These are phyloP conservation scores for Gallinago jamesoni DNA, from an alignment of 2,113 vertebrate species.

Conservation along the genomic window DNA sequence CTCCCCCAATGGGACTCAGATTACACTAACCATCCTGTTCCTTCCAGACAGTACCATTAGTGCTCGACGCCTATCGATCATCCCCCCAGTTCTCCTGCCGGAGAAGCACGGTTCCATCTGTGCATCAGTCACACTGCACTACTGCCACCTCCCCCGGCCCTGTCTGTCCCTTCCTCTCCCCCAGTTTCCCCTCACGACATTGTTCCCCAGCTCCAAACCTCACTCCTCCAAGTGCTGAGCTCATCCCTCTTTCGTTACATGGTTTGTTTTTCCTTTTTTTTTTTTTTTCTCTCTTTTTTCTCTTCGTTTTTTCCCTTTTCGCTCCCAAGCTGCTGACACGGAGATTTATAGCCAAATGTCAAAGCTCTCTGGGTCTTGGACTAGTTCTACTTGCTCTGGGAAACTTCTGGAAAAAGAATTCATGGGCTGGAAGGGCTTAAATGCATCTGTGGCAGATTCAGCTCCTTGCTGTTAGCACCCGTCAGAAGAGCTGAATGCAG, in stretches of 20 bases:
- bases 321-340: neutral
- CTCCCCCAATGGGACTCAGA: neutral
- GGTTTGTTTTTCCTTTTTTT: neutral
- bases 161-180: neutral
- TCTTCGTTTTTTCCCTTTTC: neutral
- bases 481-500: neutral
- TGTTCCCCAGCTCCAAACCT: neutral
- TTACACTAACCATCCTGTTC: neutral
- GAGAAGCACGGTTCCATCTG: rapidly evolving
- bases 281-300: neutral
- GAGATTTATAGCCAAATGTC: slow-evolving; percentile 38
- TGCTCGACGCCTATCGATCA: neutral
- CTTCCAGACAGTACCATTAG: neutral
- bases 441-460: slow-evolving; percentile 3
- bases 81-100: rapidly evolving
- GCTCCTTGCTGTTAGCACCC: slow-evolving; percentile 47
- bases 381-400: slow-evolving; percentile 12
- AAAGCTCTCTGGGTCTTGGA: slow-evolving; percentile 22
- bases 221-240: neutral
- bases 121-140: rapidly evolving
- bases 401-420: slow-evolving; percentile 59
- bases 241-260: neutral
- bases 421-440: slow-evolving; percentile 20
- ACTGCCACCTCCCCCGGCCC: rapidly evolving
- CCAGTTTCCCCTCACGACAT: rapidly evolving